Evolutionary conservation across 2,797 vertebrate genomes (phyloP).

Genomic region (Enteromius unitaeniatus): DNA sequence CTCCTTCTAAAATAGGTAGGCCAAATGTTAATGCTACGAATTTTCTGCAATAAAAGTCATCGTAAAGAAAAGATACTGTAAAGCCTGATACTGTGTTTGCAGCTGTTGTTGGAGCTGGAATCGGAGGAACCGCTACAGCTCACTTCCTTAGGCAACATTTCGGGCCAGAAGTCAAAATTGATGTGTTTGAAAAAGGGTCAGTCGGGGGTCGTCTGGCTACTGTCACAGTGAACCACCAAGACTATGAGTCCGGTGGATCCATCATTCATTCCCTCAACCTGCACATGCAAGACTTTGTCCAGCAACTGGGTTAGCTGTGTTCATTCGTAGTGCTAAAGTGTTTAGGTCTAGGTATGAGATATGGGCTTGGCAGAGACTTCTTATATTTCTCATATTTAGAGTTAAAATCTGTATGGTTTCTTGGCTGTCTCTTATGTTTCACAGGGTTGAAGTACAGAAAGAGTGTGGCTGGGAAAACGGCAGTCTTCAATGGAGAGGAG

Average conservation of each 20-base stretch:
- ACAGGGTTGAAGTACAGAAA: slow-evolving; percentile 92
- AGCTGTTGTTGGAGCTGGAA: slow-evolving; percentile 94
- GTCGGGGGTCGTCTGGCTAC: slow-evolving; percentile 93
- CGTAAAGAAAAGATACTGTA: not conserved
- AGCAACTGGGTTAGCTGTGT: slow-evolving; percentile 86
- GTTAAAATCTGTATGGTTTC: not conserved
- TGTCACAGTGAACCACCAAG: slow-evolving; percentile 90
- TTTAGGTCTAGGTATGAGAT: not conserved
- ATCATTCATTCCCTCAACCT: slow-evolving; percentile 95
- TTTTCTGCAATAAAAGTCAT: not conserved
- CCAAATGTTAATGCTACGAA: not conserved
- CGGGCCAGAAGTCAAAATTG: slow-evolving; percentile 91
- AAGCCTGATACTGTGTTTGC: slow-evolving; percentile 26
- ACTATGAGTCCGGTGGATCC: slow-evolving; percentile 92
- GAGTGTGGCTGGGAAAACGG: slow-evolving; percentile 89
- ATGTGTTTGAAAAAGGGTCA: slow-evolving; percentile 88
- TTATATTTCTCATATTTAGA: not conserved
- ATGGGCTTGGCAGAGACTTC: not conserved
- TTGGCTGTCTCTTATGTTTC: not conserved
- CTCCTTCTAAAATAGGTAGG: slow-evolving; percentile 81
- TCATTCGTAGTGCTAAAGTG: not conserved
- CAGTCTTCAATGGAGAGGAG: slow-evolving; percentile 90
- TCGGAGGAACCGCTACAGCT: slow-evolving; percentile 90
- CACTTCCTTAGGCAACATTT: slow-evolving; percentile 96
- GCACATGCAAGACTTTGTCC: slow-evolving; percentile 97